Evolutionary conservation across 2,113 vertebrate genomes (phyloP).

Genomic region (Charina bottae): DNA sequence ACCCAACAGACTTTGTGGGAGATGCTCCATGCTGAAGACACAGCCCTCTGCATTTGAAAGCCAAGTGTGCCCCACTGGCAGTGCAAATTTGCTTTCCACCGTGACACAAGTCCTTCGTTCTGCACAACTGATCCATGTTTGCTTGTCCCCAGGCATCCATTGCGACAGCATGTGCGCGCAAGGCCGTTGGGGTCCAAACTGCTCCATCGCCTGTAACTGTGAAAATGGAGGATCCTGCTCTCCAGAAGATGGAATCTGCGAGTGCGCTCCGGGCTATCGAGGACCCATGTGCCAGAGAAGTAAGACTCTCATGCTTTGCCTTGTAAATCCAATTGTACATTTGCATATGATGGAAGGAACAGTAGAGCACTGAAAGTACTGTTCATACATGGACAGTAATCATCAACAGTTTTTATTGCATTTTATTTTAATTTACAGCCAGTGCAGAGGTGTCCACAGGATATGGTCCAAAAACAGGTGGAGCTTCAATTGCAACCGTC

Average conservation of each 20-base stretch:
- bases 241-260: constrained; percentile 92
- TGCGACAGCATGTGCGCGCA: constrained; percentile 90
- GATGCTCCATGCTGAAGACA: not conserved
- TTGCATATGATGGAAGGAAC: not conserved
- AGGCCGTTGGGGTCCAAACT: constrained; percentile 96
- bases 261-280: constrained; percentile 93
- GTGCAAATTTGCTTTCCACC: not conserved
- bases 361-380: not conserved
- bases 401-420: not conserved
- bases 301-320: constrained; percentile 70
- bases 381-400: not conserved
- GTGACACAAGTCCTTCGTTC: not conserved
- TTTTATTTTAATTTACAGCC: not conserved
- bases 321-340: not conserved
- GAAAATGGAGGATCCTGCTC: constrained; percentile 96
- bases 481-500: not conserved
- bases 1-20: not conserved
- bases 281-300: constrained; percentile 96
- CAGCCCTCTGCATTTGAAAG: not conserved
- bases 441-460: not conserved
- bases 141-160: constrained; percentile 81
- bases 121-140: not conserved
- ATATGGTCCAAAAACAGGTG: not conserved
- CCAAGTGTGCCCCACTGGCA: no score
- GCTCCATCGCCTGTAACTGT: constrained; percentile 93